A percentile compares a stretch with the other conserved stretches of the same genome.
These are phyloP conservation scores for Hypolimnas misippus DNA, from an alignment of 2,888 invertebrate genomes.

Conservation along the genomic window DNA sequence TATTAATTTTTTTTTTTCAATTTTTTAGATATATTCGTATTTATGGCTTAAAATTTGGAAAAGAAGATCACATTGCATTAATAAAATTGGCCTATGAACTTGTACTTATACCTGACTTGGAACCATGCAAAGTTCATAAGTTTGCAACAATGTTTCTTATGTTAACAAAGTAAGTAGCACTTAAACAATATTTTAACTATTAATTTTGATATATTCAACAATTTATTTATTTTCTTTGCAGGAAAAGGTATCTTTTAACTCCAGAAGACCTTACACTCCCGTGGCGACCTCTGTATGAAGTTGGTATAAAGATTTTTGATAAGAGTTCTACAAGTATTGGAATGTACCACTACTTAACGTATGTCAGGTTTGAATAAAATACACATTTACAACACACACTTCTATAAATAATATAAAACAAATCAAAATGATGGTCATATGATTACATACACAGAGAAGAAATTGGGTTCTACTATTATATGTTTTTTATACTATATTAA, in stretches of 20 bases:
- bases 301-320: conserved; percentile 85
- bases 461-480: too few species aligned
- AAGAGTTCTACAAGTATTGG: conserved; percentile 82
- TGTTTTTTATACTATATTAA: too few species aligned
- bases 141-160: conserved; percentile 87
- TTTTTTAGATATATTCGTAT: conserved; percentile 90
- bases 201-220: background rate
- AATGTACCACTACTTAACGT: conserved; percentile 84
- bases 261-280: conserved; percentile 91
- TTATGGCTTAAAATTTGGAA: conserved; percentile 94
- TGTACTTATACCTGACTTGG: conserved; percentile 89
- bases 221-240: conserved; percentile 58
- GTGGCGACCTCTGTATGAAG: conserved; percentile 93
- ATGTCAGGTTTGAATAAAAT: conserved; percentile 54
- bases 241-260: conserved; percentile 90
- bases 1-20: too few species aligned
- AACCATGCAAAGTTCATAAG: conserved; percentile 89
- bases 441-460: too few species aligned
- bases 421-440: background rate
- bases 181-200: background rate
- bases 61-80: conserved; percentile 93
- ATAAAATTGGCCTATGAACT: conserved; percentile 92
- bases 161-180: conserved; percentile 89
- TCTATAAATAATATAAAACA: background rate
- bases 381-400: conserved; percentile 2